Evolutionary conservation across 1,140 invertebrate species (phyloP).

Genomic region (Sinonovacula constricta): DNA sequence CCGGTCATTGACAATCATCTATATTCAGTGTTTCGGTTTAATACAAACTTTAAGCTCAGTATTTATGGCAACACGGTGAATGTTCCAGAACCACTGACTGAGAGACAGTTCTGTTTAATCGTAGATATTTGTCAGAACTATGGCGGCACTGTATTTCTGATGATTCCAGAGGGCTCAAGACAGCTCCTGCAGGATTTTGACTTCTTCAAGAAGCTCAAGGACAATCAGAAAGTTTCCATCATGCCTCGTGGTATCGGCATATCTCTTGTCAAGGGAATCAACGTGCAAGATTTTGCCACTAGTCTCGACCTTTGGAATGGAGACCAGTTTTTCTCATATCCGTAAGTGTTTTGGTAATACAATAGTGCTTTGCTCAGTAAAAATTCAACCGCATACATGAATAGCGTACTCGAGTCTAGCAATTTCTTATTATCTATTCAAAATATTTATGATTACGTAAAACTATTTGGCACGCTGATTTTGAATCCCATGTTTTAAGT

Average conservation of each 20-base stretch:
- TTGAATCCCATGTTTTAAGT: no score
- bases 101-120: slow-evolving; percentile 5
- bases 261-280: slow-evolving; percentile 8
- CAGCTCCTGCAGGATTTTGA: not conserved
- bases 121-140: not conserved
- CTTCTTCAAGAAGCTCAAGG: not conserved
- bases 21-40: slow-evolving; percentile 13
- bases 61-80: not conserved
- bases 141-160: slow-evolving; percentile 14
- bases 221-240: not conserved
- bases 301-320: slow-evolving; percentile 13
- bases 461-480: not conserved
- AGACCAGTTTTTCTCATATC: slow-evolving; percentile 6
- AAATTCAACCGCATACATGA: no score
- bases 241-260: slow-evolving; percentile 7
- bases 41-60: not conserved
- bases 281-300: not conserved
- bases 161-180: slow-evolving; percentile 8
- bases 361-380: no score
- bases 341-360: slow-evolving; percentile 5
- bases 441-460: not conserved
- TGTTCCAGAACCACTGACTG: not conserved
- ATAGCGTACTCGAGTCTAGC: not conserved
- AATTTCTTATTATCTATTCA: not conserved
- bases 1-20: slow-evolving; percentile 4